Evolutionary conservation across 2,113 vertebrate genomes (phyloP).

Genomic region (Cebus imitator): DNA sequence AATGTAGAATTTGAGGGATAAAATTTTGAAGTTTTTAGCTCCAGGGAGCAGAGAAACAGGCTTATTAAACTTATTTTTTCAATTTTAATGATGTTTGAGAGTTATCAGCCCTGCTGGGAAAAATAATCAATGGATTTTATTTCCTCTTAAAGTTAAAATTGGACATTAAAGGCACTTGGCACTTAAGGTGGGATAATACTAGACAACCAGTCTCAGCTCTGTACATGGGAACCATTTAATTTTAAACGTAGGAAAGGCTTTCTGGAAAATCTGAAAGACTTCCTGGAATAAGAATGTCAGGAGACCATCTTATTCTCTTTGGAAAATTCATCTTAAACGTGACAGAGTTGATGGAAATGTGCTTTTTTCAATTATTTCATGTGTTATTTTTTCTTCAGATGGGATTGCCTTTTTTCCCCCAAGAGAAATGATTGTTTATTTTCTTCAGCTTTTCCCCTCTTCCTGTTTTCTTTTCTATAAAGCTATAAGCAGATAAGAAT

Average conservation of each 20-base stretch:
- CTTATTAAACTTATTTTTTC: neutral
- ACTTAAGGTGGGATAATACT: neutral
- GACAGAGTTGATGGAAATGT: constrained; percentile 31
- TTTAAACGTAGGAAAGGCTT: neutral
- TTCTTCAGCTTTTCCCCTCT: neutral
- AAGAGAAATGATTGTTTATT: neutral
- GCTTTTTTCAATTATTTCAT: neutral
- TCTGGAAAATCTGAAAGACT: constrained; percentile 24
- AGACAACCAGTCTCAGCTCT: neutral
- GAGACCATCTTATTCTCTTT: neutral
- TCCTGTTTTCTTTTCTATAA: neutral
- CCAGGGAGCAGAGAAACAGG: neutral
- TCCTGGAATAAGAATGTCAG: constrained; percentile 1
- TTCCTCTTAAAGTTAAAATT: constrained; percentile 13
- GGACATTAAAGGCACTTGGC: neutral
- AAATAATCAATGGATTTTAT: constrained; percentile 16
- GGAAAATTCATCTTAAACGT: constrained; percentile 48
- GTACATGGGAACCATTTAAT: neutral
- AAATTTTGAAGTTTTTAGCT: neutral
- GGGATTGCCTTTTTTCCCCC: neutral
- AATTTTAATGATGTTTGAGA: neutral
- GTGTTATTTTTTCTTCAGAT: neutral
- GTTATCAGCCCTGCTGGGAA: neutral
- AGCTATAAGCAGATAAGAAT: neutral
- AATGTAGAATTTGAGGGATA: neutral